These are phyloP conservation scores for Mystacornis crossleyi DNA, from an alignment of 2,113 vertebrate genomes.

Conservation along the genomic window DNA sequence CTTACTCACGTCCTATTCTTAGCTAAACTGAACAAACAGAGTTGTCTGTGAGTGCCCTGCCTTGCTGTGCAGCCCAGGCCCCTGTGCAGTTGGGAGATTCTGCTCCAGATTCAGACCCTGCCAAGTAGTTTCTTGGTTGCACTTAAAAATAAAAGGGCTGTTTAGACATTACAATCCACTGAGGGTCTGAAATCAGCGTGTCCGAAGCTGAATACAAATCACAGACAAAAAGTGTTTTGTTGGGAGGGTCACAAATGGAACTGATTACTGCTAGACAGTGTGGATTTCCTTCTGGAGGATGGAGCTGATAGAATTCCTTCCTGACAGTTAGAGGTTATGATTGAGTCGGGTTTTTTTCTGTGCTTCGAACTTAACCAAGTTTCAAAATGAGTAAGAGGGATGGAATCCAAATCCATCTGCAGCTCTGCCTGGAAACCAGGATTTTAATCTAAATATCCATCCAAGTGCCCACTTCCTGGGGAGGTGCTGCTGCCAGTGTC, in stretches of 20 bases:
- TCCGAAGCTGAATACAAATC: slow-evolving; percentile 27
- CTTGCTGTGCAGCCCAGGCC: background rate
- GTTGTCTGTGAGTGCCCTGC: background rate
- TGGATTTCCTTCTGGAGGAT: slow-evolving; percentile 38
- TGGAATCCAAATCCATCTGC: background rate
- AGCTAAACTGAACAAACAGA: background rate
- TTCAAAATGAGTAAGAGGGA: slow-evolving; percentile 9
- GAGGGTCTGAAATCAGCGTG: slow-evolving; percentile 41
- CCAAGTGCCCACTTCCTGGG: background rate
- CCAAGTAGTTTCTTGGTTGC: slow-evolving; percentile 38
- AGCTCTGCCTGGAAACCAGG: background rate
- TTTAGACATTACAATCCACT: slow-evolving; percentile 46
- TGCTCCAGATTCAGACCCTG: slow-evolving; percentile 13
- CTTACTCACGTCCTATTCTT: background rate
- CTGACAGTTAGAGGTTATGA: slow-evolving; percentile 26
- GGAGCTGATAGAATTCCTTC: slow-evolving; percentile 42
- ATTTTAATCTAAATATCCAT: background rate
- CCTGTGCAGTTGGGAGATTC: background rate
- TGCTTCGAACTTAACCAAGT: background rate
- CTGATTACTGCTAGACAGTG: slow-evolving; percentile 42
- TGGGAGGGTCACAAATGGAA: slow-evolving; percentile 50
- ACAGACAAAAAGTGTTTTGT: slow-evolving; percentile 57
- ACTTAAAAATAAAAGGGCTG: slow-evolving; percentile 48
- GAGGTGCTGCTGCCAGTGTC: background rate
- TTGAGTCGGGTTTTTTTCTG: background rate